These are phyloP conservation scores for Podargus strigoides DNA, from an alignment of 2,797 vertebrate genomes.

Conservation along the genomic window DNA sequence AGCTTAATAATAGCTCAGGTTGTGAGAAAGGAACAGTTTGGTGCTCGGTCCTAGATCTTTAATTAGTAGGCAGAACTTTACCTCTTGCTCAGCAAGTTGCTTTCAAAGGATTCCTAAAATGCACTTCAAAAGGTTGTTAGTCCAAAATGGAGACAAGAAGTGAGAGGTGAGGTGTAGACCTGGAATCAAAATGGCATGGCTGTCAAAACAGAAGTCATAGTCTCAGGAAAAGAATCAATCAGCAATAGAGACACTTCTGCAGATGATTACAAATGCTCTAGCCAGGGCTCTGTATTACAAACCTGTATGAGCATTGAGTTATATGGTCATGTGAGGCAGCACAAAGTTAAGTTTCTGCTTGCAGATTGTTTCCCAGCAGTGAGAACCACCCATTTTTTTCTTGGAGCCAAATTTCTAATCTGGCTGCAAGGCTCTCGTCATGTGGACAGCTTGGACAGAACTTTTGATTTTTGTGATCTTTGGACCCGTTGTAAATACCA, in stretches of 20 bases:
- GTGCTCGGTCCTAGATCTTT: background rate
- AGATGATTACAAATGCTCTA: background rate
- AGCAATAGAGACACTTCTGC: background rate
- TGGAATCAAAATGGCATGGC: background rate
- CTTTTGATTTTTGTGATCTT: slow-evolving; percentile 18
- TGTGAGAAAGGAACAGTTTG: background rate
- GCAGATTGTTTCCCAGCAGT: background rate
- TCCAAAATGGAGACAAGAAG: background rate
- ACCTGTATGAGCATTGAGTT: background rate
- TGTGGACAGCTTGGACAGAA: background rate
- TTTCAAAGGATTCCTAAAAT: background rate
- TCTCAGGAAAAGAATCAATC: background rate
- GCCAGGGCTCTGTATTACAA: background rate
- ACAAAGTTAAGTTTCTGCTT: background rate
- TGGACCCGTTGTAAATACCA: background rate
- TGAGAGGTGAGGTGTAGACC: background rate
- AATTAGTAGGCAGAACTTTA: background rate
- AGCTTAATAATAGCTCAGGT: background rate
- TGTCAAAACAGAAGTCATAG: background rate
- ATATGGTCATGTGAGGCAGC: background rate
- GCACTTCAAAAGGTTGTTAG: background rate
- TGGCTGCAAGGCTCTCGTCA: background rate
- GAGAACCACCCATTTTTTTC: background rate
- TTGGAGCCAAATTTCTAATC: background rate
- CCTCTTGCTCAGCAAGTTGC: background rate